Base-by-base conservation (phyloP, 2,797 vertebrate genomes). In the Falco rusticolus region DNA sequence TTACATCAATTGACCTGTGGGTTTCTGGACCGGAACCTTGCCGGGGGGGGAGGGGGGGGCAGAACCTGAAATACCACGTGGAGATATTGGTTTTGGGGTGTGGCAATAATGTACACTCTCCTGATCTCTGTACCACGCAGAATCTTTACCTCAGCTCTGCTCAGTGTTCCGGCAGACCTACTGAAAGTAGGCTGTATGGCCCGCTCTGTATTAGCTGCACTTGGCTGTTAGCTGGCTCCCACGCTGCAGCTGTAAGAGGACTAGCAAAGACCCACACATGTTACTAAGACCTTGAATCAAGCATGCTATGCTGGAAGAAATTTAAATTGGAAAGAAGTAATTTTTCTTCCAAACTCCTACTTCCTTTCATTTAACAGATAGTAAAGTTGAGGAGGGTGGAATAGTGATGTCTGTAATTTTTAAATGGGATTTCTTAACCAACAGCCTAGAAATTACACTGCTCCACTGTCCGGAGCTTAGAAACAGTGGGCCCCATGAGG, bases 261-360 rank as follows among this genome's bases (percentile, higher is more conserved):
- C 16, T 16, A 83, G 43, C 54, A 26, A 41, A 37, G 31, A 31
- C 29, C 22, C 53, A 5, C 1, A 53, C 11, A 1, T 1, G 1
- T 10, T 34, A 8, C 16, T 19, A 4, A 89, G 13, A 31, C 15
- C 43, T 34, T 59, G 18, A 39, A 45, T 29, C 53, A 82, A 54
- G 84, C 3, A 1, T 22, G 21, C 9, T 37, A 1, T 20, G 24
- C 9, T 41, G 53, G 47, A 77, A 45, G 21, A 15, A 71, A 33
- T 50, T 8, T 33, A 10, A 50, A 20, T 12, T 71, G n/a, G 13
- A 34, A 77, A 53, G 7, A 65, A 28, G 24, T 10, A 0, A 13
- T 34, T 68, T 61, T 81, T 59, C 47, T 78, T 60, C 16, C 28
- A 34, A 31, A 74, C 7, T 6, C n/a, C 21, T 48, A 28, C 9